phyloP scores from a whole-genome alignment of 2,888 invertebrate species.

The Beris chalybata region DNA sequence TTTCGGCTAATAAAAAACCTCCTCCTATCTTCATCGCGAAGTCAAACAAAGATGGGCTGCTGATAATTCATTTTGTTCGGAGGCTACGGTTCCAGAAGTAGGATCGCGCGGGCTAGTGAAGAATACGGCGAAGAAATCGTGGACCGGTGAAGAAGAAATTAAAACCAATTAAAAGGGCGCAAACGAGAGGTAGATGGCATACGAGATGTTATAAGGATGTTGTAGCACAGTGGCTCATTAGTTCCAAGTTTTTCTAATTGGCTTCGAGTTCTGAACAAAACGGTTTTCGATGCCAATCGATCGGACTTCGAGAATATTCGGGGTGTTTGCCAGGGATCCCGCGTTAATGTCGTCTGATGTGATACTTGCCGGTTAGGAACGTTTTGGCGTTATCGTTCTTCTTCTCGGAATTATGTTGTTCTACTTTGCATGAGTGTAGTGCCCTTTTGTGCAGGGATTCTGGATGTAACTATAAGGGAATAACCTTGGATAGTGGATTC shows the following conservation, averaged over 20 bases:
- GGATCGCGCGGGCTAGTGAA: slow-evolving; percentile 1
- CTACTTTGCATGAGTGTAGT: slow-evolving; percentile 51
- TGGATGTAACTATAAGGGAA: too few species aligned
- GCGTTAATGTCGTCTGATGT: slow-evolving; percentile 27
- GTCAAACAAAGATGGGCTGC: slow-evolving; percentile 35
- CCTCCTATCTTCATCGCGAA: slow-evolving; percentile 38
- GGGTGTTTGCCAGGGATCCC: slow-evolving; percentile 14
- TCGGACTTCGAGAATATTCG: slow-evolving; percentile 23
- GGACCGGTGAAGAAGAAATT: slow-evolving; percentile 43
- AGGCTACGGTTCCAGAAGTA: slow-evolving; percentile 4
- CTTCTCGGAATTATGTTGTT: slow-evolving; percentile 56
- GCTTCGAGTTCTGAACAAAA: slow-evolving; percentile 46
- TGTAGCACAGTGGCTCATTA: slow-evolving; percentile 46
- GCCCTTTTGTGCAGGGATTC: too few species aligned
- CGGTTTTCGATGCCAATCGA: slow-evolving; percentile 45
- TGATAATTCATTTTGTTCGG: slow-evolving; percentile 37
- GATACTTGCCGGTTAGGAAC: slow-evolving; percentile 27
- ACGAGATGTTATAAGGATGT: slow-evolving; percentile 39
- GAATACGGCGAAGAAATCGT: background rate
- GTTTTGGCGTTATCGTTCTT: slow-evolving; percentile 29
- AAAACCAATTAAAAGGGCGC: slow-evolving; percentile 48
- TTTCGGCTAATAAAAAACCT: slow-evolving; percentile 44
- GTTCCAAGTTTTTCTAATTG: slow-evolving; percentile 48
- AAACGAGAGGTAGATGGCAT: slow-evolving; percentile 41
- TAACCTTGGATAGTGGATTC: too few species aligned